phyloP scores from a whole-genome alignment of 2,797 vertebrate species.

The Pseudochromis fuscus region DNA sequence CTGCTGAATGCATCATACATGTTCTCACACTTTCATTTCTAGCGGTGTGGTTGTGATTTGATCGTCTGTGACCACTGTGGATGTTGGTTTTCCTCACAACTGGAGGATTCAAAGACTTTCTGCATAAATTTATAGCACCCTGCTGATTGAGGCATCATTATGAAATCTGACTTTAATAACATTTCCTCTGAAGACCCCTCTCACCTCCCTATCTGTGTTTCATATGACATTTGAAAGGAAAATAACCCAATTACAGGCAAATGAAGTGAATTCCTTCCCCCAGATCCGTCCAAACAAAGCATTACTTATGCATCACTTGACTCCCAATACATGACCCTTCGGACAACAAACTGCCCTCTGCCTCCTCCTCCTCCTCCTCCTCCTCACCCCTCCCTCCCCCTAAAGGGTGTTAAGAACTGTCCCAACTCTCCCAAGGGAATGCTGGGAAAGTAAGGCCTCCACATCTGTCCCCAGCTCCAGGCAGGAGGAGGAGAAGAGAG shows the following conservation, averaged over 20 bases:
- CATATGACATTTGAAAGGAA: constrained; percentile 59
- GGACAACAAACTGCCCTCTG: constrained; percentile 68
- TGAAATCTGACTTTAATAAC: constrained; percentile 21
- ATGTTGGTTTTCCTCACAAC: neutral
- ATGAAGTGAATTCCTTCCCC: constrained; percentile 72
- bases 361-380: constrained; percentile 16
- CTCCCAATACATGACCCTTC: constrained; percentile 75
- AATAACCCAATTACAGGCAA: constrained; percentile 75
- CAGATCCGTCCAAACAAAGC: constrained; percentile 76
- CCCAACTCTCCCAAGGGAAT: constrained; percentile 81
- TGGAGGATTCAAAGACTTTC: neutral
- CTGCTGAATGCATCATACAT: too few relatives aligned
- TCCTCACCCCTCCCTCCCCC: constrained; percentile 46
- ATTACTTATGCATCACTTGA: constrained; percentile 79
- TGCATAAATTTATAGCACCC: neutral
- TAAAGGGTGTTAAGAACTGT: constrained; percentile 80
- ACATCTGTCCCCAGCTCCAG: constrained; percentile 85
- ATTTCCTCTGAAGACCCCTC: constrained; percentile 49
- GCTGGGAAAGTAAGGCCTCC: constrained; percentile 84
- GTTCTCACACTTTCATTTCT: too few relatives aligned
- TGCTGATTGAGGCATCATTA: neutral
- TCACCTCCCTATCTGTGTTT: constrained; percentile 49
- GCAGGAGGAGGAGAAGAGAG: constrained; percentile 42
- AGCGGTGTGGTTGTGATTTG: too few relatives aligned
- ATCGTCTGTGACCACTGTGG: too few relatives aligned